A percentile compares a stretch with the other conserved stretches of the same genome.
Evolutionary conservation across 2,888 invertebrate genomes (phyloP).

Genomic region (Dastarcus helophoroides): DNA sequence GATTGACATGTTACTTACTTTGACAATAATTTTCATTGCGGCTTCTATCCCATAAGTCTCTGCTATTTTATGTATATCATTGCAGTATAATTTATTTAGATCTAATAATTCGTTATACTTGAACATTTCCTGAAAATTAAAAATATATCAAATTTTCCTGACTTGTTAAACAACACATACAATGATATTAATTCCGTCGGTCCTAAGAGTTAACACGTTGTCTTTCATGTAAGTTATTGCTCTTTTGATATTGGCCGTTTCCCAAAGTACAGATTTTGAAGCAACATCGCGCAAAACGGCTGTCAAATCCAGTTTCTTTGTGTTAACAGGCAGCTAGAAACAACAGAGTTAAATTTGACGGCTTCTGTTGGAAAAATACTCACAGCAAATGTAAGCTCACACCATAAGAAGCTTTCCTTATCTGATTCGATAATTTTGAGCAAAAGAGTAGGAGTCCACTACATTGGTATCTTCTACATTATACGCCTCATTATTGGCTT

Average conservation of each 20-base stretch:
- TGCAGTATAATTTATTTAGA: conserved; percentile 75
- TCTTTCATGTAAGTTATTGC: conserved; percentile 70
- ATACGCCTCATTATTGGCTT: conserved; percentile 34
- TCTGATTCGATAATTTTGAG: conserved; percentile 63
- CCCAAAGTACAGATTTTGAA: conserved; percentile 61
- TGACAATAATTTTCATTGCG: conserved; percentile 78
- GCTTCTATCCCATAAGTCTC: conserved; percentile 94
- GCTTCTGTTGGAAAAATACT: conserved; percentile 31
- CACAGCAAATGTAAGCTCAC: conserved; percentile 65
- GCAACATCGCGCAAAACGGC: conserved; percentile 62
- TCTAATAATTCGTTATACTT: conserved; percentile 68
- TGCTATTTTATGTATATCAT: conserved; percentile 87
- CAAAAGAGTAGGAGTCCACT: conserved; percentile 26
- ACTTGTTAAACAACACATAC: conserved; percentile 28
- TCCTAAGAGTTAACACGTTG: conserved; percentile 59
- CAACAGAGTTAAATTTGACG: too few relatives aligned
- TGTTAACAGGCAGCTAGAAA: conserved; percentile 45
- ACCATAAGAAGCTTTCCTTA: conserved; percentile 66
- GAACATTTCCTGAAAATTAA: conserved; percentile 73
- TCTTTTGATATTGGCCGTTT: conserved; percentile 68
- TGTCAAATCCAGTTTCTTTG: conserved; percentile 62
- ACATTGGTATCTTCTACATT: conserved; percentile 21
- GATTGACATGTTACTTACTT: conserved; percentile 38
- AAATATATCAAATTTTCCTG: conserved; percentile 7
- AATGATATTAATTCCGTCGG: conserved; percentile 89